A percentile compares a stretch with the other conserved stretches of the same genome.
These are phyloP conservation scores for Hemitrygon akajei DNA, from an alignment of 2,797 vertebrate species.

Conservation along the genomic window DNA sequence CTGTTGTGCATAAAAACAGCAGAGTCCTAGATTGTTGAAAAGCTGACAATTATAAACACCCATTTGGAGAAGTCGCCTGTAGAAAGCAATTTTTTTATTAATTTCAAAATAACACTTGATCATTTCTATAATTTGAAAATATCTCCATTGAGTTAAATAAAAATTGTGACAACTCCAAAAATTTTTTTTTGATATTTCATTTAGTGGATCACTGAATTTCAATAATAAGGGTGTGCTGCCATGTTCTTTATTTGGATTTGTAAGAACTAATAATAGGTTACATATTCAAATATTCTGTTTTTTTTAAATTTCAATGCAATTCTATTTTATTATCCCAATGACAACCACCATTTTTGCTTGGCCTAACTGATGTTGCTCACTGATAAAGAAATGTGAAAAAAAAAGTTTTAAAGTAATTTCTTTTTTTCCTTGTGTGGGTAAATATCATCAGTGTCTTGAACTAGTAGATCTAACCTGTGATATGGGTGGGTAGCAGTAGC, in stretches of 20 bases:
- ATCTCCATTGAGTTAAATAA: too few species aligned
- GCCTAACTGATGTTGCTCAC: neutral
- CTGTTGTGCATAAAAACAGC: conserved; percentile 97
- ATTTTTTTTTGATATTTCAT: conserved; percentile 1
- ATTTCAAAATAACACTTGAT: neutral
- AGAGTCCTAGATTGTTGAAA: conserved; percentile 94
- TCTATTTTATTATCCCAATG: neutral
- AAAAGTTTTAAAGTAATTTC: neutral
- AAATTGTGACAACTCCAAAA: neutral
- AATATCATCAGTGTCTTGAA: neutral
- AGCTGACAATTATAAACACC: conserved; percentile 95
- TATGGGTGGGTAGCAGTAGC: neutral
- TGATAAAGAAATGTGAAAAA: neutral
- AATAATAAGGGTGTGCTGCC: neutral
- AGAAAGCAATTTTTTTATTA: neutral
- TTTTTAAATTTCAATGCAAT: neutral
- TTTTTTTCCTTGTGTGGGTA: neutral
- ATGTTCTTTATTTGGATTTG: neutral
- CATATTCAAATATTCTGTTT: neutral
- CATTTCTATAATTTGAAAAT: neutral
- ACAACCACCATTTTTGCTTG: neutral
- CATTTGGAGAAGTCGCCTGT: conserved; percentile 90
- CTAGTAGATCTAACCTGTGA: neutral
- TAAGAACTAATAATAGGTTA: neutral
- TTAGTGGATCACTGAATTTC: neutral